These are phyloP conservation scores for Macaria notata DNA, from an alignment of 2,888 invertebrate species.

Conservation along the genomic window DNA sequence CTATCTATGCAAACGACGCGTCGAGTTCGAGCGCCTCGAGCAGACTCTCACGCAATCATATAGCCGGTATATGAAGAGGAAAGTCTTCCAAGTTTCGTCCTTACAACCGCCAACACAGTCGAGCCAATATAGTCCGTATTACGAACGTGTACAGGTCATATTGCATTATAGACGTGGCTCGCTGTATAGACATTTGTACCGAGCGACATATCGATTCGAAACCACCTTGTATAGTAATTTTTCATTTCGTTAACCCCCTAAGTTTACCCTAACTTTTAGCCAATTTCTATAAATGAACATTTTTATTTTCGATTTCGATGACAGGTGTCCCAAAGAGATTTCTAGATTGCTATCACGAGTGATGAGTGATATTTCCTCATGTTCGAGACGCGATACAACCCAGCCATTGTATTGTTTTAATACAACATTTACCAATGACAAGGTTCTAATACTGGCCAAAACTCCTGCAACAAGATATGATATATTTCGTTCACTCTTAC, in stretches of 20 bases:
- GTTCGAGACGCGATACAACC: constrained; percentile 40
- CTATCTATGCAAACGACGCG: constrained; percentile 67
- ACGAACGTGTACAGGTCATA: constrained; percentile 30
- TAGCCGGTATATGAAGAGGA: constrained; percentile 70
- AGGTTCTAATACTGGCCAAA: too few relatives aligned
- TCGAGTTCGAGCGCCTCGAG: constrained; percentile 44
- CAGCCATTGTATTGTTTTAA: too few relatives aligned
- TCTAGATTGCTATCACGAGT: constrained; percentile 52
- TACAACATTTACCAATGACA: too few relatives aligned
- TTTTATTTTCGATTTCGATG: constrained; percentile 60
- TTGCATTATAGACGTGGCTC: constrained; percentile 24
- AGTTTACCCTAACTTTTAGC: constrained; percentile 61
- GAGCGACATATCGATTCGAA: constrained; percentile 46
- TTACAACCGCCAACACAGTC: constrained; percentile 41
- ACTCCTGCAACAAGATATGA: too few relatives aligned
- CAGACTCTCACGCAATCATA: constrained; percentile 60
- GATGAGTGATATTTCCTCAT: constrained; percentile 42
- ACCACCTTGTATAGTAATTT: constrained; percentile 59
- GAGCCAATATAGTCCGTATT: constrained; percentile 20
- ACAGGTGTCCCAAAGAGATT: constrained; percentile 54
- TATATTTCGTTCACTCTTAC: too few relatives aligned
- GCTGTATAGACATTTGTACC: constrained; percentile 44
- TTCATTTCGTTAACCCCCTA: constrained; percentile 54
- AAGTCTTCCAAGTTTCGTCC: constrained; percentile 43
- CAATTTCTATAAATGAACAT: constrained; percentile 68